Percentiles rank a stretch among this genome's conserved stretches.
phyloP scores from a whole-genome alignment of 1,140 invertebrate species.

The Ceratina australensis region DNA sequence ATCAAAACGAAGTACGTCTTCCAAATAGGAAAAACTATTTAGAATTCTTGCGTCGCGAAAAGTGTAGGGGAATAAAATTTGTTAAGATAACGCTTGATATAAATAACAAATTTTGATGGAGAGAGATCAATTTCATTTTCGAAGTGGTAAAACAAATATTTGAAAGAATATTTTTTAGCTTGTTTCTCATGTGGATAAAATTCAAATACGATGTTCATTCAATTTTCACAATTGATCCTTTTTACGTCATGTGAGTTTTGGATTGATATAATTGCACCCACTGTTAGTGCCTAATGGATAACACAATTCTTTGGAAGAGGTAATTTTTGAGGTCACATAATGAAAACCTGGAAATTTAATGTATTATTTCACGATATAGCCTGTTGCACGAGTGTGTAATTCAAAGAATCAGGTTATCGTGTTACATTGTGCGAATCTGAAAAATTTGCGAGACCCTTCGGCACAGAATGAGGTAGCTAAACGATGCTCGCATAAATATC shows the following conservation, averaged over 20 bases:
- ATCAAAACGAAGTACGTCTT: no score
- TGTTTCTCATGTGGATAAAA: no score
- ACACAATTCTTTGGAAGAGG: background rate
- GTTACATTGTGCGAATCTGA: background rate
- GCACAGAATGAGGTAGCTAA: background rate
- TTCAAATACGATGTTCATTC: no score
- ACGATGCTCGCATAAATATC: background rate
- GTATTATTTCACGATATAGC: conserved; percentile 14
- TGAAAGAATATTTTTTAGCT: no score
- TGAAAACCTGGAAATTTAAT: no score
- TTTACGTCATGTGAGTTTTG: background rate
- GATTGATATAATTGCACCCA: background rate
- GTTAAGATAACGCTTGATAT: no score
- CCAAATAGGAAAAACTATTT: no score
- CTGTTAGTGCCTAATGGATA: background rate
- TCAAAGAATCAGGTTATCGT: background rate
- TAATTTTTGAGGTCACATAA: background rate
- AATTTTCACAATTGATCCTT: background rate
- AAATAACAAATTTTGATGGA: no score
- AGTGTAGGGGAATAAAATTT: no score
- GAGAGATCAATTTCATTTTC: no score
- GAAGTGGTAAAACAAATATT: no score
- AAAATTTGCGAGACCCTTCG: background rate
- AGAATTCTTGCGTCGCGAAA: background rate
- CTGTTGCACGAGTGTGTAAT: conserved; percentile 27